phyloP scores from a whole-genome alignment of 2,797 vertebrate species.

The Oreochromis grahami region DNA sequence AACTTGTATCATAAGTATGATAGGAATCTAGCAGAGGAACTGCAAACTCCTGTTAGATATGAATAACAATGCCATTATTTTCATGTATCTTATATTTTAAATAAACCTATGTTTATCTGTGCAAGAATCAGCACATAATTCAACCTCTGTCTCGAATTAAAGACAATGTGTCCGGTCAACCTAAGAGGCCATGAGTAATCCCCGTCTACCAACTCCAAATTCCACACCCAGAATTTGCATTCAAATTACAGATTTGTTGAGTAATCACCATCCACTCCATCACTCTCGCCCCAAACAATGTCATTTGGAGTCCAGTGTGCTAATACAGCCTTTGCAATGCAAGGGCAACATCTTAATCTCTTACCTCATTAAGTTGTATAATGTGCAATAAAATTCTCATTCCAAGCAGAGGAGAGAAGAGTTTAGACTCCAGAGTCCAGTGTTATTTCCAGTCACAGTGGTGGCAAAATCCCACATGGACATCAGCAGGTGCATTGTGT shows the following conservation, averaged over 20 bases:
- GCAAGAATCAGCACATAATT: neutral
- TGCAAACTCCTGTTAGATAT: neutral
- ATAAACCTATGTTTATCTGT: neutral
- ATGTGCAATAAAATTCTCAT: slow-evolving; percentile 62
- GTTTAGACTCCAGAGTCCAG: neutral
- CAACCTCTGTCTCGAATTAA: slow-evolving; percentile 23
- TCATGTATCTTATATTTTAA: neutral
- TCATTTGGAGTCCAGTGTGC: slow-evolving; percentile 38
- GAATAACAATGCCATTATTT: neutral
- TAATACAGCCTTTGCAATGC: slow-evolving; percentile 49
- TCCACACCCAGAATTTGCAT: slow-evolving; percentile 24
- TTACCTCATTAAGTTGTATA: slow-evolving; percentile 73
- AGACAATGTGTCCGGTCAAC: neutral
- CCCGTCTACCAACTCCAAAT: neutral
- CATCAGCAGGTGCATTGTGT: slow-evolving; percentile 1
- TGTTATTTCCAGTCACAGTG: neutral
- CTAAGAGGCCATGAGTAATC: neutral
- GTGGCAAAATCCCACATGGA: slow-evolving; percentile 9
- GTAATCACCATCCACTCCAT: slow-evolving; percentile 49
- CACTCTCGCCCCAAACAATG: slow-evolving; percentile 52
- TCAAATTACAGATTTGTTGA: slow-evolving; percentile 39
- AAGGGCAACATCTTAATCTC: slow-evolving; percentile 71
- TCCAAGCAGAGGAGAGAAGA: slow-evolving; percentile 25
- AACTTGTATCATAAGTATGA: neutral
- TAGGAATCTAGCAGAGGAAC: neutral